A percentile compares a stretch with the other conserved stretches of the same genome.
phyloP scores from a whole-genome alignment of 2,888 invertebrate genomes.

The Papilio elwesi region DNA sequence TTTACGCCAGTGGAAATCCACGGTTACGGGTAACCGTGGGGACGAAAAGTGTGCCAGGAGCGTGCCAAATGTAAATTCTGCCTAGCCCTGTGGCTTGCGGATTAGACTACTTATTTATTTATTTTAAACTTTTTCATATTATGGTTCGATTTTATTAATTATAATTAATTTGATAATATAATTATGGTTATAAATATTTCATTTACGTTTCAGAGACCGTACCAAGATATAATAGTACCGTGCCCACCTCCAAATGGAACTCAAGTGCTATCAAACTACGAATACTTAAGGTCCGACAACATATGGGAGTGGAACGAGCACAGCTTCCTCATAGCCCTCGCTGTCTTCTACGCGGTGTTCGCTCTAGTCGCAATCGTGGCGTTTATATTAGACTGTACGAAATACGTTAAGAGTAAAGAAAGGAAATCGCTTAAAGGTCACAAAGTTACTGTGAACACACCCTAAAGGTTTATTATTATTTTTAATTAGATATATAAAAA shows the following conservation, averaged over 20 bases:
- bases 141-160: background rate
- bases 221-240: slow-evolving; percentile 93
- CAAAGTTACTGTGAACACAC: slow-evolving; percentile 85
- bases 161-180: slow-evolving; percentile 15
- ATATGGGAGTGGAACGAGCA: slow-evolving; percentile 81
- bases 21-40: too few species aligned
- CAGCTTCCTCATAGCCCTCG: slow-evolving; percentile 84
- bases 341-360: slow-evolving; percentile 85
- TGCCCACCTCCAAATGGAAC: slow-evolving; percentile 93
- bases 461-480: slow-evolving; percentile 58
- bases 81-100: too few species aligned
- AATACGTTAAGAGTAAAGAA: slow-evolving; percentile 80
- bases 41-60: too few species aligned
- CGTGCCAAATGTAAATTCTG: too few species aligned
- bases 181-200: slow-evolving; percentile 12
- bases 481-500: background rate
- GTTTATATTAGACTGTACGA: slow-evolving; percentile 85
- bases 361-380: slow-evolving; percentile 85
- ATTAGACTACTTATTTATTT: too few species aligned
- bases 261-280: slow-evolving; percentile 84
- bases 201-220: slow-evolving; percentile 86
- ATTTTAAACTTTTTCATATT: too few species aligned
- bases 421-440: slow-evolving; percentile 77
- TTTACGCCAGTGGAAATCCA: too few species aligned
- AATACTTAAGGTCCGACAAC: slow-evolving; percentile 66